A percentile compares a stretch with the other conserved stretches of the same genome.
phyloP scores from a whole-genome alignment of 2,113 vertebrate genomes.

The Shinisaurus crocodilurus region DNA sequence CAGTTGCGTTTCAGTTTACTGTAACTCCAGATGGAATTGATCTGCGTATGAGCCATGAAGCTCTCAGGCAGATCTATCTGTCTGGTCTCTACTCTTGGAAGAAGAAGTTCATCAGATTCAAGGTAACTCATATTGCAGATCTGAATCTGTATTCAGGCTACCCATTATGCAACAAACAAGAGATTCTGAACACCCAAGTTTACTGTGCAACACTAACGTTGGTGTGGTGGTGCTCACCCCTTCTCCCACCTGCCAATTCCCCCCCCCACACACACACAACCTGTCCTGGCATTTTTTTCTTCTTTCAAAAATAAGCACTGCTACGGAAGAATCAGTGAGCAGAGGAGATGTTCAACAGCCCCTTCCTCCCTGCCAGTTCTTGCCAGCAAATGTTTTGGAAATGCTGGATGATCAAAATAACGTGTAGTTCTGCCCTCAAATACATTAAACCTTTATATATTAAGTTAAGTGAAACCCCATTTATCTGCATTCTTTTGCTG shows the following conservation, averaged over 20 bases:
- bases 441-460: not conserved
- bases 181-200: not conserved
- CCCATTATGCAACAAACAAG: not conserved
- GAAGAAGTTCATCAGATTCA: slow-evolving; percentile 94
- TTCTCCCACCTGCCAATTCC: not conserved
- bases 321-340: too few species aligned
- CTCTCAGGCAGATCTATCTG: slow-evolving; percentile 91
- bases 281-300: not conserved
- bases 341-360: not conserved
- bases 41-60: slow-evolving; percentile 91
- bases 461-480: not conserved
- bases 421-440: not conserved
- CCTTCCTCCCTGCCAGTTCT: too few species aligned
- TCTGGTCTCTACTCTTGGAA: slow-evolving; percentile 96
- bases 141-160: not conserved
- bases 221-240: too few species aligned
- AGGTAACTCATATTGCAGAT: slow-evolving; percentile 75
- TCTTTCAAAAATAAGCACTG: not conserved
- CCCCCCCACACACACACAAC: not conserved
- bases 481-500: not conserved
- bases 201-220: not conserved
- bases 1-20: slow-evolving; percentile 95
- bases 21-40: slow-evolving; percentile 95
- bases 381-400: not conserved
- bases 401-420: not conserved